A percentile compares a stretch with the other conserved stretches of the same genome.
Conservation (phyloP, 2,797 vertebrate species). For the Acestrorhynchus altus region DNA sequence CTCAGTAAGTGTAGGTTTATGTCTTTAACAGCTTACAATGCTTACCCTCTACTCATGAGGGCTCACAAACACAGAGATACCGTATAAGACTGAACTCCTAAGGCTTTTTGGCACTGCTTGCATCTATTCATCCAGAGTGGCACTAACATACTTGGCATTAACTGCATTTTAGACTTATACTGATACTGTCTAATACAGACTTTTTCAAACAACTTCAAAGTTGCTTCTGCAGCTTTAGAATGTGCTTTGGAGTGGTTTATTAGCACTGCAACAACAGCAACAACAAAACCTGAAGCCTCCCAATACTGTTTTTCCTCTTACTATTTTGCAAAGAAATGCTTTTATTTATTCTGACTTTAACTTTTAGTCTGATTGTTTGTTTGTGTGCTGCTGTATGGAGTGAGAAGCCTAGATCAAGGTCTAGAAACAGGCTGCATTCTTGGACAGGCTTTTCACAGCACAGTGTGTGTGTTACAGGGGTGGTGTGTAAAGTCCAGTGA, state of each 20-base stretch:
- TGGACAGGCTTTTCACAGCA: constrained; percentile 2
- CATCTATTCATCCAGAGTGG: constrained; percentile 9
- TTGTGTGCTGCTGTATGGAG: constrained; percentile 10
- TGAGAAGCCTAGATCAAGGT: not conserved
- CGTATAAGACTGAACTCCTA: constrained; percentile 20
- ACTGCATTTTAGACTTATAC: constrained; percentile 63
- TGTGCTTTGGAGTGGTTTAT: constrained; percentile 64
- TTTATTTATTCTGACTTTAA: not conserved
- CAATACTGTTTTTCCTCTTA: constrained; percentile 4
- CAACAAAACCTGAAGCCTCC: constrained; percentile 45
- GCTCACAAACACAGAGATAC: constrained; percentile 28
- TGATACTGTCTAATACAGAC: constrained; percentile 51
- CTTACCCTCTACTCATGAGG: not conserved
- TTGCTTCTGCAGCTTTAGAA: constrained; percentile 65
- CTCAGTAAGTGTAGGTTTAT: not conserved
- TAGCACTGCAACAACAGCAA: constrained; percentile 49
- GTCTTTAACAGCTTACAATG: not conserved
- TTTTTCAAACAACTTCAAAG: constrained; percentile 46
- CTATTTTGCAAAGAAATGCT: not conserved
- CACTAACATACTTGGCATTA: constrained; percentile 58
- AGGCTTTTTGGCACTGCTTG: constrained; percentile 50
- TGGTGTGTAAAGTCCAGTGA: constrained; percentile 87
- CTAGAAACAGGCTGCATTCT: not conserved
- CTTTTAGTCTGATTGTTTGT: constrained; percentile 8
- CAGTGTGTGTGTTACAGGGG: constrained; percentile 80